Evolutionary conservation across 2,113 vertebrate genomes (phyloP), one percentile per base, ranked within the genome.

Genomic region (Burhinus bistriatus): DNA sequence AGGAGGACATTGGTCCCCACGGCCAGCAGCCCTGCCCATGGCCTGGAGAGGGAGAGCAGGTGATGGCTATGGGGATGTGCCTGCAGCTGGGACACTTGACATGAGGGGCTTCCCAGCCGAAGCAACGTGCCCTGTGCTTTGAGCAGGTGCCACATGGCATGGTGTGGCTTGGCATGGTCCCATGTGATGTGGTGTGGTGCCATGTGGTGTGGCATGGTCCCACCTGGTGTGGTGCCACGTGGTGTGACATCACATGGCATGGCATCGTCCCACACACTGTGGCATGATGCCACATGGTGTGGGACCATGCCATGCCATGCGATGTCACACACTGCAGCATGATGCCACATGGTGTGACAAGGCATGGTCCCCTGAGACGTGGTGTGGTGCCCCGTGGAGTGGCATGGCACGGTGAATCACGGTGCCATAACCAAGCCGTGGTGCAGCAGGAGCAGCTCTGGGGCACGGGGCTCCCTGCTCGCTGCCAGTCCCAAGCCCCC

Each of bases 91-190:
- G 78, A 20, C n/a, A 4, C 47, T 16, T 25, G 57, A 21, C 38
- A 18, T 1, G 34, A 72, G 49, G 27, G 15, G 6, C 8, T 2
- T 40, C 23, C 55, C 76, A 18, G 29, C 18, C 57, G 84, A n/a
- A 75, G 22, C 9, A 15, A 14, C 0, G 0, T 22, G 42, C 21
- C 23, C 44, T 19, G 54, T 49, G 79, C 70, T 30, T 45, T 65
- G 55, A n/a, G 66, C 0, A 1, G 59, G 36, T 34, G 38, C 36
- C 16, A 13, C 0, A 0, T 21, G 51, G 17, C 3, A 4, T 23
- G 47, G 55, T 2, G 15, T 62, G 34, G 34, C 9, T 8, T 34
- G 70, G 23, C 36, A 38, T 11, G 36, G 36, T 62, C 59, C 34
- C 25, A 45, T 30, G 2, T 34, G 42, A 4, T 29, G 42, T 45